phyloP scores from a whole-genome alignment of 2,888 invertebrate species.

The Habrosyne pyritoides region DNA sequence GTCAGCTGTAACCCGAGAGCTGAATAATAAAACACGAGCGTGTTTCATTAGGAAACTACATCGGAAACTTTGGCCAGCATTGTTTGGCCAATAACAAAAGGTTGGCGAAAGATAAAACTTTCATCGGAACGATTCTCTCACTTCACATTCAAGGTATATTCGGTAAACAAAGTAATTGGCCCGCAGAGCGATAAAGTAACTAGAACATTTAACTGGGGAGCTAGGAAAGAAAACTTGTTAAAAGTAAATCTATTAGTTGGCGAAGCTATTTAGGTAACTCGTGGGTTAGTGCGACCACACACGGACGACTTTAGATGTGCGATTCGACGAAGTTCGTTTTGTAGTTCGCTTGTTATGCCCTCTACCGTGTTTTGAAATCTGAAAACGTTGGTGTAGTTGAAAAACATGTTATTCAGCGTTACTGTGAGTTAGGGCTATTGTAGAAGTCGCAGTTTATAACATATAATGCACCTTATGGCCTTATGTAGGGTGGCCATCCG shows the following conservation, averaged over 20 bases:
- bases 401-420: background rate
- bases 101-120: slow-evolving; percentile 10
- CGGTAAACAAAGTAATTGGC: slow-evolving; percentile 33
- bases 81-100: background rate
- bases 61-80: background rate
- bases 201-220: slow-evolving; percentile 3
- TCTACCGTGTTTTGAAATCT: background rate
- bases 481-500: too few relatives aligned
- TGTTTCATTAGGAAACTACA: background rate
- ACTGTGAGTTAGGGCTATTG: too few relatives aligned
- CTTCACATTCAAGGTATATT: slow-evolving; percentile 6
- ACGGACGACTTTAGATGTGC: slow-evolving; percentile 19
- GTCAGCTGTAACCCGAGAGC: background rate
- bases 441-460: too few relatives aligned
- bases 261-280: slow-evolving; percentile 31
- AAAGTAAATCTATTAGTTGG: slow-evolving; percentile 53
- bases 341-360: background rate
- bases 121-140: background rate
- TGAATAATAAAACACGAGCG: background rate
- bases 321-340: background rate
- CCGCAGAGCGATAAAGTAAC: slow-evolving; percentile 20
- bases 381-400: background rate
- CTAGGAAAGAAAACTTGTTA: slow-evolving; percentile 49
- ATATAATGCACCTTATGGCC: too few relatives aligned
- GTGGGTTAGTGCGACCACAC: slow-evolving; percentile 28